Evolutionary conservation across 2,888 invertebrate genomes (phyloP), one percentile per base, ranked within the genome.

Genomic region (Odiellus spinosus): DNA sequence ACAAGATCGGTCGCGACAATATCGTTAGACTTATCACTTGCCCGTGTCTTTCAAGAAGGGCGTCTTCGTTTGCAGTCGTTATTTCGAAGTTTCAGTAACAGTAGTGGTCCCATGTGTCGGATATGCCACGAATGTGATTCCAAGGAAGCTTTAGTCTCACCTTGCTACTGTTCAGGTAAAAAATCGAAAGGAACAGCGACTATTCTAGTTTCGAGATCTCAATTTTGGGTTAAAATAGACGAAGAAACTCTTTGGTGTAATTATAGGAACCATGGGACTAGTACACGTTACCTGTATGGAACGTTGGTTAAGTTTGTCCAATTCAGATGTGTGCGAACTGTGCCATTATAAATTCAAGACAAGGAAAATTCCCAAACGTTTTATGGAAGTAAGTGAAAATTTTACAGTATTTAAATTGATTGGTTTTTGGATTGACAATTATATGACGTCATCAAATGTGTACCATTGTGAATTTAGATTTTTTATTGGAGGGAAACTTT

Each of bases 231-330:
- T n/a, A n/a, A n/a, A n/a, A n/a, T n/a, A n/a, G n/a, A n/a, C n/a
- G n/a, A n/a, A n/a, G n/a, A n/a, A n/a, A 41, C 20, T n/a, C 11
- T 1, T 34, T 34, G 11, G 34, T 12, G n/a, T n/a, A 34, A 20
- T 14, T 45, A 12, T 58, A 40, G 82, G 82, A 0, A 77, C 79
- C 2, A 76, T 82, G 54, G 81, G 80, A 1, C 71, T 77, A 46
- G 76, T 81, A 11, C 81, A 82, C 63, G 72, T 78, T 2, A 73
- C 74, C 48, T 83, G 82, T 61, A 65, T 82, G 56, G 81, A 82
- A 64, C 72, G 73, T 44, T 83, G 82, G 82, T 67, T 82, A 35
- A 69, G 71, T 17, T 61, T 69, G 3, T 78, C 79, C 2, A 78
- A 80, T 60, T 77, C 78, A 2, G 78, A 80, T 26, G 74, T 75